phyloP scores from a whole-genome alignment of 2,113 vertebrate species.

The Cyanoramphus novaezelandiae region DNA sequence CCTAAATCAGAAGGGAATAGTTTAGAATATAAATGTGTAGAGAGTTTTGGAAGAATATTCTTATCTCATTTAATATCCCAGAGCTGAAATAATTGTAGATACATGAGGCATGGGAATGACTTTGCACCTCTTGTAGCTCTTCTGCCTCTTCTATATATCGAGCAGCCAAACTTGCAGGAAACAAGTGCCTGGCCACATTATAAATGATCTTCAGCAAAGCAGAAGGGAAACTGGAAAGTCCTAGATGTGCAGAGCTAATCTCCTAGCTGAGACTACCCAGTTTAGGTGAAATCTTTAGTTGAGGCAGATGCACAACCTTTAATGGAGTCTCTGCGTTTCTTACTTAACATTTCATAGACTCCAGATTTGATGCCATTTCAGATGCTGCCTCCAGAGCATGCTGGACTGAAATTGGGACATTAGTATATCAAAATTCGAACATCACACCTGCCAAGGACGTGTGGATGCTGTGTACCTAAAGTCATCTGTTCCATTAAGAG shows the following conservation, averaged over 20 bases:
- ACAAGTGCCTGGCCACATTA: not conserved
- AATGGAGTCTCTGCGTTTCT: not conserved
- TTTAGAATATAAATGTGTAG: not conserved
- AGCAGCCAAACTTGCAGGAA: not conserved
- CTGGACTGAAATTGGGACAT: not conserved
- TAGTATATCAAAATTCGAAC: not conserved
- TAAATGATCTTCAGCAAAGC: not conserved
- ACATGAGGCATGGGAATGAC: not conserved
- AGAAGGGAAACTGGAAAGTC: not conserved
- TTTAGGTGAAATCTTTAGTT: not conserved
- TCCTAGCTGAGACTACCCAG: not conserved
- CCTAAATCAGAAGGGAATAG: not conserved
- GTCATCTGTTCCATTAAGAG: not conserved
- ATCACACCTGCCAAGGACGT: not conserved
- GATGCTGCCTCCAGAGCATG: not conserved
- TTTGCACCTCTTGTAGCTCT: not conserved
- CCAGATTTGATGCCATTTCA: not conserved
- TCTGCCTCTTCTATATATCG: not conserved
- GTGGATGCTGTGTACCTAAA: not conserved
- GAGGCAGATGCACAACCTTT: not conserved
- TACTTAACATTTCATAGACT: not conserved
- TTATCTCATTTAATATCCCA: not conserved
- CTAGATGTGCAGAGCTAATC: not conserved
- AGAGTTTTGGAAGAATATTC: not conserved
- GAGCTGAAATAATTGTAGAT: not conserved